These are phyloP conservation scores for Laticauda laticaudata DNA, from an alignment of 2,113 vertebrate genomes.

Conservation along the genomic window DNA sequence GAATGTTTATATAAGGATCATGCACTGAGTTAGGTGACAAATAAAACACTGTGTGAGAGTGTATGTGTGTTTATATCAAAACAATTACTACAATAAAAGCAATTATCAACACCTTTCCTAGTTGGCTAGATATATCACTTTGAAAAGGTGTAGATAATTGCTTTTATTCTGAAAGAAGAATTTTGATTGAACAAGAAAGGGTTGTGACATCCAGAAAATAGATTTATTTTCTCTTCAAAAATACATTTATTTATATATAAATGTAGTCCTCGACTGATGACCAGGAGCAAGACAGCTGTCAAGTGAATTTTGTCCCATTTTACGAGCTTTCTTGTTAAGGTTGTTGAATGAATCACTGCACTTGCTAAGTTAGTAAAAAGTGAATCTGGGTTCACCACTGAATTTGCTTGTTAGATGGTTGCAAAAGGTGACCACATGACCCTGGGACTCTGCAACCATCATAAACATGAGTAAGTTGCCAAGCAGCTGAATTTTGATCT, in stretches of 20 bases:
- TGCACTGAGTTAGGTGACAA: slow-evolving; percentile 50
- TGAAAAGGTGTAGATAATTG: background rate
- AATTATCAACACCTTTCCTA: slow-evolving; percentile 13
- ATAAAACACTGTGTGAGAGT: slow-evolving; percentile 5
- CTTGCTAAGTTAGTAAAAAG: background rate
- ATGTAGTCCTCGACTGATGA: too few relatives aligned
- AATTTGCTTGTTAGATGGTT: background rate
- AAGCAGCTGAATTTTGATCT: too few relatives aligned
- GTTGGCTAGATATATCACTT: slow-evolving; percentile 14
- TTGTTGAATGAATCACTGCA: background rate
- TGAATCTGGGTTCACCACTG: background rate
- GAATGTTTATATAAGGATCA: slow-evolving; percentile 66
- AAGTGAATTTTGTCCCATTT: too few relatives aligned
- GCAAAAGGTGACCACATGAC: background rate
- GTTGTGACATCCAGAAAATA: background rate
- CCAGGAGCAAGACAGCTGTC: too few relatives aligned
- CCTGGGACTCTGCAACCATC: too few relatives aligned
- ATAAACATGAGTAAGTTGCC: too few relatives aligned
- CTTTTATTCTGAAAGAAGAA: background rate
- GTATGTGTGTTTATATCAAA: slow-evolving; percentile 34
- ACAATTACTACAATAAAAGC: slow-evolving; percentile 32
- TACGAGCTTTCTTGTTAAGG: background rate
- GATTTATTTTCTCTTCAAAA: slow-evolving; percentile 5
- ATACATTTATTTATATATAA: background rate
- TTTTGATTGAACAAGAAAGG: background rate